Base-by-base conservation (phyloP, 2,888 invertebrate genomes). In the Dolichomitus sp. region DNA sequence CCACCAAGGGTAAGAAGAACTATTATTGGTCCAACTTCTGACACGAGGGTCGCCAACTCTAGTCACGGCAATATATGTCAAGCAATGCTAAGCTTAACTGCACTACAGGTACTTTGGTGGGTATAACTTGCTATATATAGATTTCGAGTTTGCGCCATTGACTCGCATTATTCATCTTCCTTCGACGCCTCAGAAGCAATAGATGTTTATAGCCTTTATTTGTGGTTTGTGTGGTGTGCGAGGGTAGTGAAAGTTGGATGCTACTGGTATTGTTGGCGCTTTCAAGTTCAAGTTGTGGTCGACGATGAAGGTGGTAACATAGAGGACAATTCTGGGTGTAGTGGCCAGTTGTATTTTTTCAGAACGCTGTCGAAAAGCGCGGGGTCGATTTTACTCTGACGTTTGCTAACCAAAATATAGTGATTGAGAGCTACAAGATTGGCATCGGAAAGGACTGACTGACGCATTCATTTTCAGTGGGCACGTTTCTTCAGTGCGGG, bases 1-100 rank as follows among this genome's bases (percentile, higher is more conserved):
- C 79, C 84, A 84, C 85, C 87, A 81, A 83, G 86, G 87, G 86
- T 86, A 87, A 89, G 87, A 85, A 85, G 87, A 80, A 85, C 83
- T 86, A 83, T 86, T 86, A 86, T 84, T 87, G 87, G 82, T 83
- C 73, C 81, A 80, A 69, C 48, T 61, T 50, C 65, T 72, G 73
- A 74, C 75, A 70, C 72, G 79, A 75, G 50, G 52, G 72, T 79
- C 79, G 82, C 82, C 82, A 79, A 83, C 75, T 83, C 74, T 79
- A 74, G 78, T 82, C 75, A 59, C 74, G 17, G 27, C 48, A 7
- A 30, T 30, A 73, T 45, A 17, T 52, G 54, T 73, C 59, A 42
- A 59, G 40, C 52, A 27, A 19, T 23, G 45, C 23, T 42, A 23
- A 59, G 57, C 57, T 30, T 59, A 27, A 12, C 33, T 2, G 9